Conservation (phyloP, 2,888 invertebrate genomes). For the Calephelis perditalis region DNA sequence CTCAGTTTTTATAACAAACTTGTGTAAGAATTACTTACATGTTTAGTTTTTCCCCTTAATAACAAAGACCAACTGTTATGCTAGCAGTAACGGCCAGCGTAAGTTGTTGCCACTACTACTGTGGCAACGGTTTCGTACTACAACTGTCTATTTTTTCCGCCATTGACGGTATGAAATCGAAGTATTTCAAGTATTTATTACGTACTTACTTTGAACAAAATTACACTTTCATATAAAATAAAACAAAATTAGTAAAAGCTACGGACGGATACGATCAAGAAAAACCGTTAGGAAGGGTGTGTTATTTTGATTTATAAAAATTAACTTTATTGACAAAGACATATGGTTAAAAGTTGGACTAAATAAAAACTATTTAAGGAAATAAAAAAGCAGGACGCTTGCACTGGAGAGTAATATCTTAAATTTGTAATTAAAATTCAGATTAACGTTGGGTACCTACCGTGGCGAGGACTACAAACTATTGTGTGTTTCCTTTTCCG, state of each 20-base stretch:
- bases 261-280: background rate
- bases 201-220: too few relatives aligned
- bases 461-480: background rate
- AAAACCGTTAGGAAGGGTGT: background rate
- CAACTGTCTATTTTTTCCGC: too few relatives aligned
- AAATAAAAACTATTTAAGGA: background rate
- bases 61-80: too few relatives aligned
- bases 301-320: background rate
- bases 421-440: conserved; percentile 1
- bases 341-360: background rate
- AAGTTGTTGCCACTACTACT: too few relatives aligned
- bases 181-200: too few relatives aligned
- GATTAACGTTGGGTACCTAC: background rate
- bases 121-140: too few relatives aligned
- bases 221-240: too few relatives aligned
- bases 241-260: background rate
- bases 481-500: background rate
- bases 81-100: too few relatives aligned
- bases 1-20: too few relatives aligned
- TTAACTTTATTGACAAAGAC: background rate
- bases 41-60: too few relatives aligned
- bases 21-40: too few relatives aligned
- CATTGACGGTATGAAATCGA: too few relatives aligned
- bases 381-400: conserved; percentile 2
- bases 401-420: background rate